phyloP scores from a whole-genome alignment of 2,888 invertebrate genomes.

The Drosophila flavopinicola region DNA sequence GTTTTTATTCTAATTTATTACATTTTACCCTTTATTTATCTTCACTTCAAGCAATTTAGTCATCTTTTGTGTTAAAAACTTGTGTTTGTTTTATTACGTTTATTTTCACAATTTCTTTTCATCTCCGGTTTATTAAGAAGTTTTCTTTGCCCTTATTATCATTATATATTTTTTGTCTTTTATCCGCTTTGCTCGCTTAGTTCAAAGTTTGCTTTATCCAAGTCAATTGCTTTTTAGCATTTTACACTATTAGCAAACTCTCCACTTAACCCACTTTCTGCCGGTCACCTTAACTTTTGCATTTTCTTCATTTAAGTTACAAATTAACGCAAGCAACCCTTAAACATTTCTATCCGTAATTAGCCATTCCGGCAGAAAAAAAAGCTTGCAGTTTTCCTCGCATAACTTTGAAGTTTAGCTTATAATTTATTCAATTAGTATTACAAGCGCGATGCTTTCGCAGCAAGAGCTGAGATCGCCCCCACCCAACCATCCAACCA shows the following conservation, averaged over 20 bases:
- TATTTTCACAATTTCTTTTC: constrained; percentile 3
- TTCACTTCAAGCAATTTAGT: neutral
- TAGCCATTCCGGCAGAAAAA: constrained; percentile 3
- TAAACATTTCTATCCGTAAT: neutral
- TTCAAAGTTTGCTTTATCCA: constrained; percentile 1
- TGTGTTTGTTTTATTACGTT: neutral
- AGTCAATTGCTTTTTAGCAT: constrained; percentile 22
- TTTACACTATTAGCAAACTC: constrained; percentile 8
- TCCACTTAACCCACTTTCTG: constrained; percentile 3
- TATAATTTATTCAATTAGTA: constrained; percentile 73
- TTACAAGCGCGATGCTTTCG: constrained; percentile 56
- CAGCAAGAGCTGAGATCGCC: constrained; percentile 24
- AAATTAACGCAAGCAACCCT: constrained; percentile 10
- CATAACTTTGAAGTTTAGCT: constrained; percentile 66
- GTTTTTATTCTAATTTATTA: no score
- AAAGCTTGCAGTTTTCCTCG: constrained; percentile 22
- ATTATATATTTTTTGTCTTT: constrained; percentile 3
- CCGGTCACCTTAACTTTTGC: neutral
- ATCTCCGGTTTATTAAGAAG: constrained; percentile 4
- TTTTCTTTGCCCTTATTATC: constrained; percentile 1
- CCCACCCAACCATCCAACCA: neutral
- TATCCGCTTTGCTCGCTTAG: neutral
- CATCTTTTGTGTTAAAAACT: neutral
- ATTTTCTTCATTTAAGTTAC: constrained; percentile 2
- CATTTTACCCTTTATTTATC: neutral